Evolutionary conservation across 2,888 invertebrate species (phyloP).

Genomic region (Ophion ventricosus): DNA sequence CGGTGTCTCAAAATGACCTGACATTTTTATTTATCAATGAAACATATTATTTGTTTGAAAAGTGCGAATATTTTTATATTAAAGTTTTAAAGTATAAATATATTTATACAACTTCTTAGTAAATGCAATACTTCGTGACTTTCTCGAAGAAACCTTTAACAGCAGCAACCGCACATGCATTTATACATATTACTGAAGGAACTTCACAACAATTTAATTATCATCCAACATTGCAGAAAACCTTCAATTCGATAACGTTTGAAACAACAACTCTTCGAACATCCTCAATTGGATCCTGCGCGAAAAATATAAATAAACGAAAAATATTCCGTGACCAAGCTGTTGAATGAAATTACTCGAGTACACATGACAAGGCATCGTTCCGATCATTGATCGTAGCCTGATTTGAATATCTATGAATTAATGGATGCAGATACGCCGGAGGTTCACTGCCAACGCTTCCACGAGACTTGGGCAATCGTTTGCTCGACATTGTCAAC

Average conservation of each 20-base stretch:
- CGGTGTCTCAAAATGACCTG: no score
- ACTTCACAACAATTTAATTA: slow-evolving; percentile 28
- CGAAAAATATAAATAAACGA: not conserved
- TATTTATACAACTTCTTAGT: slow-evolving; percentile 32
- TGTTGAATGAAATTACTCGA: not conserved
- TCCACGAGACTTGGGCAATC: slow-evolving; percentile 84
- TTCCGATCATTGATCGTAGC: slow-evolving; percentile 37
- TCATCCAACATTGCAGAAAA: slow-evolving; percentile 33
- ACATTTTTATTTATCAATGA: no score
- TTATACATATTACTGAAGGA: slow-evolving; percentile 7
- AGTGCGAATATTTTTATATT: no score
- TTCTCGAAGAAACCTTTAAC: slow-evolving; percentile 40
- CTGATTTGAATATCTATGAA: not conserved
- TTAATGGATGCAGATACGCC: slow-evolving; percentile 76
- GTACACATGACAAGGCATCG: not conserved
- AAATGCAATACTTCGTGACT: slow-evolving; percentile 53
- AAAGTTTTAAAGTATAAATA: no score
- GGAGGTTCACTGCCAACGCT: slow-evolving; percentile 80
- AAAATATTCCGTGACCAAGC: slow-evolving; percentile 32
- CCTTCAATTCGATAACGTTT: slow-evolving; percentile 61
- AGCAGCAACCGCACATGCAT: slow-evolving; percentile 2
- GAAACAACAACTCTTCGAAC: slow-evolving; percentile 51
- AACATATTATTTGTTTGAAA: no score
- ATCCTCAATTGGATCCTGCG: slow-evolving; percentile 49
- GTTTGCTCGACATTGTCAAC: slow-evolving; percentile 85